Evolutionary conservation across 2,888 invertebrate species (phyloP).

Genomic region (Machimus rusticus): DNA sequence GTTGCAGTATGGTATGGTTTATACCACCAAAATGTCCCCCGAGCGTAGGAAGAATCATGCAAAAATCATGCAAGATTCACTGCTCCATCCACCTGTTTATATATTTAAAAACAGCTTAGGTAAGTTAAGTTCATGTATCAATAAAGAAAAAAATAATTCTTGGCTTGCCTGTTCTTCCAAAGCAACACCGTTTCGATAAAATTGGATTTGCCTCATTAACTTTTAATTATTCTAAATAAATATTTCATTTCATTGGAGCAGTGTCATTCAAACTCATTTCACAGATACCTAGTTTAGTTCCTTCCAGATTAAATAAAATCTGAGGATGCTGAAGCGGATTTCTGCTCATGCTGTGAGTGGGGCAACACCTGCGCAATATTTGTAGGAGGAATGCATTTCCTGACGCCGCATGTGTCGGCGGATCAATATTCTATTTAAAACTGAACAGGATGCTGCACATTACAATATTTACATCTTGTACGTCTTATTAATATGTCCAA

Average conservation of each 20-base stretch:
- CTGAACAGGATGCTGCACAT: neutral
- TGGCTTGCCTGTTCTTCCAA: neutral
- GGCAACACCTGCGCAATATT: neutral
- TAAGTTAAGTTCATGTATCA: neutral
- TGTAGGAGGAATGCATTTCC: neutral
- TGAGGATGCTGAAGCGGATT: neutral
- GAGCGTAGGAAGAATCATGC: too few species aligned
- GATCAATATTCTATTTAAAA: neutral
- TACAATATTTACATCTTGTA: neutral
- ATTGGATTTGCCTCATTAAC: neutral
- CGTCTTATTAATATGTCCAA: neutral
- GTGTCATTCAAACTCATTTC: neutral
- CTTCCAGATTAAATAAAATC: too few species aligned
- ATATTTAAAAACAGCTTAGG: neutral
- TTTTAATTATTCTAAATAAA: neutral
- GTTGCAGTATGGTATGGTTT: neutral
- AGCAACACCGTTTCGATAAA: neutral
- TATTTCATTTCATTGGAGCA: neutral
- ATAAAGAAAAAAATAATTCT: neutral
- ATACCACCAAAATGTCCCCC: neutral
- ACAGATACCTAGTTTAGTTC: neutral
- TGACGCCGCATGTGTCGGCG: neutral
- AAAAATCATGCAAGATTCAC: neutral
- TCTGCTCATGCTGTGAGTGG: neutral
- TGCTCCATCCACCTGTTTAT: neutral